Percentiles rank a stretch among this genome's conserved stretches.
Evolutionary conservation across 2,797 vertebrate genomes (phyloP).

Genomic region (Sebastes taczanowskii): DNA sequence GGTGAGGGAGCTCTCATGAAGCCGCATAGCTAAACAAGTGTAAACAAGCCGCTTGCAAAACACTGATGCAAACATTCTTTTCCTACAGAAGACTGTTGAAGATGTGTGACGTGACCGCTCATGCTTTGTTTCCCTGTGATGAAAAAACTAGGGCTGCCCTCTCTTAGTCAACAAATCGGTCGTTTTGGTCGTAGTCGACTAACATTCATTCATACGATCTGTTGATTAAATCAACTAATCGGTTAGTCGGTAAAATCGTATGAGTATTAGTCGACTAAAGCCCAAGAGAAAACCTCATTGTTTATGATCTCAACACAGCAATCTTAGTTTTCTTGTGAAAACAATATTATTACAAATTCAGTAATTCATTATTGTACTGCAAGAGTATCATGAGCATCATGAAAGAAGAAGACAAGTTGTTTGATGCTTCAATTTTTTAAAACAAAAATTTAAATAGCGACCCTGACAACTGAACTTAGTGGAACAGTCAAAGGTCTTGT

Average conservation of each 20-base stretch:
- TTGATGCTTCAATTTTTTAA: not conserved
- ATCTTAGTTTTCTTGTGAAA: not conserved
- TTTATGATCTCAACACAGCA: not conserved
- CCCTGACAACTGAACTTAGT: not conserved
- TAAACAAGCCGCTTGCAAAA: slow-evolving; percentile 31
- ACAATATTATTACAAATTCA: not conserved
- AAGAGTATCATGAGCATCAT: not conserved
- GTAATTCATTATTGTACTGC: too few relatives aligned
- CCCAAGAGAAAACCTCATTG: not conserved
- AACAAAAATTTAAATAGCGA: not conserved
- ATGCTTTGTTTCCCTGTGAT: not conserved
- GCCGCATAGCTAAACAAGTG: slow-evolving; percentile 40
- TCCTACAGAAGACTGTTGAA: too few relatives aligned
- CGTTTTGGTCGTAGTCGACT: too few relatives aligned
- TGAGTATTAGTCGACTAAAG: too few relatives aligned
- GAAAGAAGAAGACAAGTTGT: not conserved
- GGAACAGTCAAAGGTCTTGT: slow-evolving; percentile 19
- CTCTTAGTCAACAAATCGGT: too few relatives aligned
- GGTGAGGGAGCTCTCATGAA: not conserved
- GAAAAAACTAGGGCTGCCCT: too few relatives aligned
- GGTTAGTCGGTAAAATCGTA: too few relatives aligned
- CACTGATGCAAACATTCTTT: not conserved
- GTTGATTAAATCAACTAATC: too few relatives aligned
- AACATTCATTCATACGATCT: too few relatives aligned
- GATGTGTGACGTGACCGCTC: not conserved